A percentile compares a stretch with the other conserved stretches of the same genome.
These are phyloP conservation scores for Dicrurus megarhynchus DNA, from an alignment of 2,113 vertebrate genomes.

Conservation along the genomic window DNA sequence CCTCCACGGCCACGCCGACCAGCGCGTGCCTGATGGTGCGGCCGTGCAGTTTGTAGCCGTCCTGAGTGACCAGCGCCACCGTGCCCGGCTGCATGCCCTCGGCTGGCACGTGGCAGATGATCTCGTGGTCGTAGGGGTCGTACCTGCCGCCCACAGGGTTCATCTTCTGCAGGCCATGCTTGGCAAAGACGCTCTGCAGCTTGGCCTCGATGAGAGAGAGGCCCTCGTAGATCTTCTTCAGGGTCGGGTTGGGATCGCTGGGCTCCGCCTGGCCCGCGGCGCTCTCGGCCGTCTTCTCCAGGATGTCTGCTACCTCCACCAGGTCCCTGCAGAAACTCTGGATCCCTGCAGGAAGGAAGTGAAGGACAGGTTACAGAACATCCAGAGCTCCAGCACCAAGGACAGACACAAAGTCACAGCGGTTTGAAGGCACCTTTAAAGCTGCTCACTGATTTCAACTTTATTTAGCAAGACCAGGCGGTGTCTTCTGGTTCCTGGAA, in stretches of 20 bases:
- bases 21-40: constrained; percentile 84
- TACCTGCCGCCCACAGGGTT: constrained; percentile 79
- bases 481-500: not conserved
- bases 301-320: constrained; percentile 84
- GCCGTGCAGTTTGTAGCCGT: constrained; percentile 87
- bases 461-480: not conserved
- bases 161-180: constrained; percentile 88
- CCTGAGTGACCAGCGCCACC: constrained; percentile 78
- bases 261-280: constrained; percentile 50
- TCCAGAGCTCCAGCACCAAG: not conserved
- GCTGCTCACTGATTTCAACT: not conserved
- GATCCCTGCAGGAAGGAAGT: constrained; percentile 71
- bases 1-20: constrained; percentile 83
- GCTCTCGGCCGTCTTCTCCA: constrained; percentile 74
- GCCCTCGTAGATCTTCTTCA: constrained; percentile 74
- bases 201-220: constrained; percentile 77
- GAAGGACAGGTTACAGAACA: not conserved
- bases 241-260: constrained; percentile 62
- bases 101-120: constrained; percentile 81
- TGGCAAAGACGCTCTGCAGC: constrained; percentile 81
- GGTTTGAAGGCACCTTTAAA: not conserved
- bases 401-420: not conserved
- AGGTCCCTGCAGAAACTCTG: constrained; percentile 88
- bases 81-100: constrained; percentile 76
- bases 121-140: constrained; percentile 85